phyloP scores from a whole-genome alignment of 2,797 vertebrate species.

The Sebastes hubbsi region DNA sequence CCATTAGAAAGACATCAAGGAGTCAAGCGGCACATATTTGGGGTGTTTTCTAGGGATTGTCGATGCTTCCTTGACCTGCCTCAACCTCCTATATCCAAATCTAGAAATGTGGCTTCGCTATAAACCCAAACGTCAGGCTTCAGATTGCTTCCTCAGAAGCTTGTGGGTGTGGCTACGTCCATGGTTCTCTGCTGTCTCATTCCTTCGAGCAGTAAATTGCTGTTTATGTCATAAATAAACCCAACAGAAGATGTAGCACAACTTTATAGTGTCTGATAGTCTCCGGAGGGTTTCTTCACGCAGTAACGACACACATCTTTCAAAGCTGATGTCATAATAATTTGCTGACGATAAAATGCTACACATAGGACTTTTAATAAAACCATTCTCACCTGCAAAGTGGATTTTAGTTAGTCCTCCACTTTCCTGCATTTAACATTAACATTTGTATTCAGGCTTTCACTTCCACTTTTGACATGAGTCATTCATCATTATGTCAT shows the following conservation, averaged over 20 bases:
- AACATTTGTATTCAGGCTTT: conserved; percentile 10
- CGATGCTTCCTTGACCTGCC: no score
- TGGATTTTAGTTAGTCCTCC: background rate
- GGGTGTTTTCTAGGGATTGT: background rate
- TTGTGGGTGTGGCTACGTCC: background rate
- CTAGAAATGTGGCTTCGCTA: background rate
- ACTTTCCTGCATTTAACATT: background rate
- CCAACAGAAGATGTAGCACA: background rate
- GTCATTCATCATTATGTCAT: conserved; percentile 22
- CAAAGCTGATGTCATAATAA: background rate
- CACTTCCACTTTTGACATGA: background rate
- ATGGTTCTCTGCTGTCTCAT: background rate
- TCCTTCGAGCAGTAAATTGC: background rate
- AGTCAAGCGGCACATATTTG: background rate
- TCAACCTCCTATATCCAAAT: background rate
- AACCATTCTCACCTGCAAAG: background rate
- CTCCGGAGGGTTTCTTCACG: background rate
- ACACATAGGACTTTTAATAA: background rate
- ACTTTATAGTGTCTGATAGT: background rate
- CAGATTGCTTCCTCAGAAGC: background rate
- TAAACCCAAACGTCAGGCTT: background rate
- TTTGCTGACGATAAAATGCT: background rate
- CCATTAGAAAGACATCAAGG: background rate
- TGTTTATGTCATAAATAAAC: background rate
- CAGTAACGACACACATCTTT: background rate